Conservation (phyloP, 2,888 invertebrate species). For the Hanleya hanleyi region DNA sequence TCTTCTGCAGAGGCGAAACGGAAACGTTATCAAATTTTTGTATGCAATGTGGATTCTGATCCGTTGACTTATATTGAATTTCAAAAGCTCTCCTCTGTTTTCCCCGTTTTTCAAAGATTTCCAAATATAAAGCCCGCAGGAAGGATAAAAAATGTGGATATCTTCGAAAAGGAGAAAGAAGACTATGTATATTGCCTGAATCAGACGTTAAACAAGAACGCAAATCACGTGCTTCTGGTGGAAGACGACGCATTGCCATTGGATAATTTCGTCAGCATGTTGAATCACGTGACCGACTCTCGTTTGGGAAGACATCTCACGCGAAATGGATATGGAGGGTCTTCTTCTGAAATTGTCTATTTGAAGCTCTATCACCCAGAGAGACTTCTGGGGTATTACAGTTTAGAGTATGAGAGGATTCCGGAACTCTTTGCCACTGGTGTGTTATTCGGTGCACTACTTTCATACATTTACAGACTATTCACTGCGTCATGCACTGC, state of each 20-base stretch:
- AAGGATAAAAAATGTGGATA: constrained; percentile 22
- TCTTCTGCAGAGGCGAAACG: constrained; percentile 28
- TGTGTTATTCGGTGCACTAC: constrained; percentile 42
- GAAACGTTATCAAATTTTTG: constrained; percentile 42
- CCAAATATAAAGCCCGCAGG: constrained; percentile 18
- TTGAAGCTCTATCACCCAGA: constrained; percentile 69
- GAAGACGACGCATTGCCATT: constrained; percentile 69
- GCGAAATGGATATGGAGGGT: constrained; percentile 21
- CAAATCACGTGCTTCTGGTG: constrained; percentile 57
- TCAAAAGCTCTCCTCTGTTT: constrained; percentile 33
- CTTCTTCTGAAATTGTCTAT: constrained; percentile 29
- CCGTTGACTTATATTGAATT: constrained; percentile 52
- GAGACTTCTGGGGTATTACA: constrained; percentile 59
- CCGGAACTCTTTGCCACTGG: constrained; percentile 55
- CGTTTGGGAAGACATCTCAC: constrained; percentile 4
- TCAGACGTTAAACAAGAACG: constrained; percentile 43
- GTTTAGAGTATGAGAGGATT: constrained; percentile 52
- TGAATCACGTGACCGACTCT: constrained; percentile 50
- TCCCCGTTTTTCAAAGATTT: constrained; percentile 50
- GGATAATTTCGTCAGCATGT: constrained; percentile 50
- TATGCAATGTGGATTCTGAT: constrained; percentile 63
- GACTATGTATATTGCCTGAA: constrained; percentile 68
- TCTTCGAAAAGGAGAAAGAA: constrained; percentile 65
- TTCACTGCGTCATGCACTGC: not conserved
- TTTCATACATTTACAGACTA: constrained; percentile 32